Evolutionary conservation across 1,140 invertebrate genomes (phyloP).

Genomic region (Anadara kagoshimensis): DNA sequence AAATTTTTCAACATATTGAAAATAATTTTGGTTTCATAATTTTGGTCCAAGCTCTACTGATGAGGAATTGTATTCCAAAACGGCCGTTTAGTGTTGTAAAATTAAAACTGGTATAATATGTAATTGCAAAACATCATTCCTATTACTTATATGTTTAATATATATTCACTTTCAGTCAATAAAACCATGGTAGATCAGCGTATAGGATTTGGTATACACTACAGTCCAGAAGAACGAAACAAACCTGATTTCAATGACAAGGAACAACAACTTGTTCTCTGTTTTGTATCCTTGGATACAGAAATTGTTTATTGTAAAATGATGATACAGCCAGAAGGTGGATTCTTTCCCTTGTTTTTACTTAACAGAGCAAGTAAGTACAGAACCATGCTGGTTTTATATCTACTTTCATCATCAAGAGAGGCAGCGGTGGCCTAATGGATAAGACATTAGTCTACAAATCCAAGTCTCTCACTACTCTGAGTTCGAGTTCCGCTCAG

Average conservation of each 20-base stretch:
- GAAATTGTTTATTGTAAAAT: conserved; percentile 62
- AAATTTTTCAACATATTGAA: no score
- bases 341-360: conserved; percentile 68
- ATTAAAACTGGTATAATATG: no score
- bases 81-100: no score
- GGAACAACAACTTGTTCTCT: conserved; percentile 66
- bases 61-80: no score
- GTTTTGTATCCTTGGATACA: conserved; percentile 67
- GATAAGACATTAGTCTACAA: no score
- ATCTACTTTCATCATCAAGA: no score
- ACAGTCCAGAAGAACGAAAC: conserved; percentile 50
- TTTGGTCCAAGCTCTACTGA: no score
- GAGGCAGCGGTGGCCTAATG: no score
- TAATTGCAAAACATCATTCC: background rate
- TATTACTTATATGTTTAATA: background rate
- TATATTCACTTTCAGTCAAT: conserved; percentile 36
- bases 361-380: conserved; percentile 61
- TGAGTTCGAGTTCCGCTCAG: no score
- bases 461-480: no score
- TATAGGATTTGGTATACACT: conserved; percentile 70
- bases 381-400: no score
- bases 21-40: no score
- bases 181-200: conserved; percentile 55
- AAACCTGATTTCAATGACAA: conserved; percentile 60
- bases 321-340: conserved; percentile 71